phyloP scores from a whole-genome alignment of 1,140 invertebrate species.

The Drosophila burlai region DNA sequence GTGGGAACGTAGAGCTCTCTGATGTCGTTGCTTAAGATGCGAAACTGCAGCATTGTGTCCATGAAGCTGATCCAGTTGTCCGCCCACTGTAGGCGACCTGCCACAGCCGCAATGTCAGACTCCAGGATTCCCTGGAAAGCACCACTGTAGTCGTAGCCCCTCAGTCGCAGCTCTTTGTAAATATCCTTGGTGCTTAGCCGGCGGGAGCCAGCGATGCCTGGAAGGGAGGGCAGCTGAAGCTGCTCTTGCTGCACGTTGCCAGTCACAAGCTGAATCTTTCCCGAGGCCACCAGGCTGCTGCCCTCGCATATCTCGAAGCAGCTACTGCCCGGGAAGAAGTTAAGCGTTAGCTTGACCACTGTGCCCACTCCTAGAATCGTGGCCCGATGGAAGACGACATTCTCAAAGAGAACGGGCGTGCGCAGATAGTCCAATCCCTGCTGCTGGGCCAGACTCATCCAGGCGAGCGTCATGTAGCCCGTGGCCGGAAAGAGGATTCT shows the following conservation, averaged over 20 bases:
- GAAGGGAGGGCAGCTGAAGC: conserved; percentile 83
- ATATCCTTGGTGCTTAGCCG: conserved; percentile 89
- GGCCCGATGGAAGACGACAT: conserved; percentile 95
- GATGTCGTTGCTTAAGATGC: conserved; percentile 91
- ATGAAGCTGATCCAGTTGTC: conserved; percentile 97
- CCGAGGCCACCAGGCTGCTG: conserved; percentile 92
- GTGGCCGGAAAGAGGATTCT: conserved; percentile 98
- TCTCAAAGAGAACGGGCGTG: conserved; percentile 93
- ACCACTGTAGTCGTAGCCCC: conserved; percentile 97
- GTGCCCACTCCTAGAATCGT: conserved; percentile 94
- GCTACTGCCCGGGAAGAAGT: conserved; percentile 94
- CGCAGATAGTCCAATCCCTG: conserved; percentile 91
- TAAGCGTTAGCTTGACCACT: conserved; percentile 93
- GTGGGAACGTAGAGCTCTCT: conserved; percentile 95
- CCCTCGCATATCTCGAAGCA: conserved; percentile 97
- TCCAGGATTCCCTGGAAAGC: conserved; percentile 92
- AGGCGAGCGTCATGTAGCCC: conserved; percentile 96
- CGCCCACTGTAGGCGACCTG: conserved; percentile 91
- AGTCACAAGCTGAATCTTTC: conserved; percentile 89
- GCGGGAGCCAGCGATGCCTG: conserved; percentile 72
- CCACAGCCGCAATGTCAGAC: conserved; percentile 88
- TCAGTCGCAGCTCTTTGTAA: conserved; percentile 96
- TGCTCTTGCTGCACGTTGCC: conserved; percentile 88
- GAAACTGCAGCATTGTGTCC: conserved; percentile 97
- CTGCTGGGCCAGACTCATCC: conserved; percentile 96